phyloP scores from a whole-genome alignment of 2,797 vertebrate species.

The Limosa lapponica region DNA sequence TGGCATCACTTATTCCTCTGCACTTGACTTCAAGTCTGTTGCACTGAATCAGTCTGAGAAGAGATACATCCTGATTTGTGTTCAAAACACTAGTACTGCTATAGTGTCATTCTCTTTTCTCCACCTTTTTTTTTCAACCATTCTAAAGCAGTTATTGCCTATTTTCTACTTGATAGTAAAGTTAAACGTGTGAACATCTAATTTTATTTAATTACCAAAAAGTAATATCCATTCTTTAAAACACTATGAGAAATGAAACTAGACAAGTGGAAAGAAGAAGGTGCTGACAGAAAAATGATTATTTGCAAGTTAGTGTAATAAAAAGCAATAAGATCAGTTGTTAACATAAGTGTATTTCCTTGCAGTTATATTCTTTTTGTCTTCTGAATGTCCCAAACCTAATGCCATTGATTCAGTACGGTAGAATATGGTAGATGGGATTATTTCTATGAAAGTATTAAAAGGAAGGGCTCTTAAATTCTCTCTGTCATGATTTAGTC shows the following conservation, averaged over 20 bases:
- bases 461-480: background rate
- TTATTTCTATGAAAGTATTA: background rate
- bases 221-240: background rate
- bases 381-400: background rate
- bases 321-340: background rate
- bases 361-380: background rate
- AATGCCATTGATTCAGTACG: background rate
- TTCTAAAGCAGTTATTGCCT: background rate
- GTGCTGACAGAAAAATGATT: background rate
- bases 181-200: background rate
- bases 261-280: background rate
- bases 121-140: background rate
- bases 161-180: background rate
- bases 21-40: background rate
- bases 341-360: background rate
- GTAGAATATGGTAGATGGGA: background rate
- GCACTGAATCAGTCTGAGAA: background rate
- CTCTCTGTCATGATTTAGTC: background rate
- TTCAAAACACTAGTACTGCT: background rate
- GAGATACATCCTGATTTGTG: background rate
- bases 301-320: conserved; percentile 3
- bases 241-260: background rate
- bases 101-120: background rate
- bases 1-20: background rate
- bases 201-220: conserved; percentile 39